These are phyloP conservation scores for Apodemia zela DNA, from an alignment of 2,888 invertebrate species.

Conservation along the genomic window DNA sequence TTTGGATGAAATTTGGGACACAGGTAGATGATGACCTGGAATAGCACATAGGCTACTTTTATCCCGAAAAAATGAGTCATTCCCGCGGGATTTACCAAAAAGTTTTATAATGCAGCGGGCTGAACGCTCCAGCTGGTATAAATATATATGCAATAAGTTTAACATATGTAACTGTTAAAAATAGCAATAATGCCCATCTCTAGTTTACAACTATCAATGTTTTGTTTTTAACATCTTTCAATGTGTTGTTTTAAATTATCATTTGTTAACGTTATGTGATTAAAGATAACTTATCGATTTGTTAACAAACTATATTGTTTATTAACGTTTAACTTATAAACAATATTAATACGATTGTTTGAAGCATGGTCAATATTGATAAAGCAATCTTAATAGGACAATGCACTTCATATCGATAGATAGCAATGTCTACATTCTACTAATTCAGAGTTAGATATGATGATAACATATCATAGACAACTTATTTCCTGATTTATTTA, in stretches of 20 bases:
- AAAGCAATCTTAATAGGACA: slow-evolving; percentile 9
- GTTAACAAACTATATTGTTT: slow-evolving; percentile 1
- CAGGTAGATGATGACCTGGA: too few species aligned
- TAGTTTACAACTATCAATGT: too few species aligned
- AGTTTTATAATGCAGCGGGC: too few species aligned
- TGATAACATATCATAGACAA: background rate
- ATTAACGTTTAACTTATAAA: slow-evolving; percentile 5
- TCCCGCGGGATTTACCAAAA: too few species aligned
- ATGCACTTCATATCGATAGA: slow-evolving; percentile 6
- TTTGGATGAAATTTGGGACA: too few species aligned
- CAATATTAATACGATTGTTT: background rate
- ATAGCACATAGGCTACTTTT: too few species aligned
- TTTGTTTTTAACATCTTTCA: too few species aligned
- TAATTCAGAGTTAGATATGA: background rate
- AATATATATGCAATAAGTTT: too few species aligned
- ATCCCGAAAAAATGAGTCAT: too few species aligned
- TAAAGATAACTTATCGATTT: slow-evolving; percentile 2
- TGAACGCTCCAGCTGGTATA: too few species aligned
- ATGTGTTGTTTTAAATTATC: background rate
- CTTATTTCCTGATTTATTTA: background rate
- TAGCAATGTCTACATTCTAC: slow-evolving; percentile 7
- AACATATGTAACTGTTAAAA: too few species aligned
- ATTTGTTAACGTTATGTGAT: background rate
- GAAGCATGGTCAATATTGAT: background rate
- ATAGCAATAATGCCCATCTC: too few species aligned